Evolutionary conservation across 2,113 vertebrate genomes (phyloP).

Genomic region (Pardalotus punctatus): DNA sequence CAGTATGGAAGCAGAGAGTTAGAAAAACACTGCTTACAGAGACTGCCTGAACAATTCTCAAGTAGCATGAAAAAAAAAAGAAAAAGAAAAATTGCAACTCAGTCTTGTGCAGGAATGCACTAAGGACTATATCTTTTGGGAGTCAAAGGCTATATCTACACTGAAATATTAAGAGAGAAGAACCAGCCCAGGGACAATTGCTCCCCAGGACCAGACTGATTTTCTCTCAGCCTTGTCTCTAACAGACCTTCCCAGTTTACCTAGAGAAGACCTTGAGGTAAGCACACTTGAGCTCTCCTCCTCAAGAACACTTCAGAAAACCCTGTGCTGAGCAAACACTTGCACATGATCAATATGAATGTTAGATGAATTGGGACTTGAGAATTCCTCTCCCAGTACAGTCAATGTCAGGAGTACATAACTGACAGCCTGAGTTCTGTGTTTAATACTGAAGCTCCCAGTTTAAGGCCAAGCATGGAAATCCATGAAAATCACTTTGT

Average conservation of each 20-base stretch:
- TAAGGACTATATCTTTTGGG: neutral
- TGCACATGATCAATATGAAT: neutral
- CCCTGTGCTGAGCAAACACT: neutral
- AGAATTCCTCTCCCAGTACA: neutral
- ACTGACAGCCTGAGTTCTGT: neutral
- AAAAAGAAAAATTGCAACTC: neutral
- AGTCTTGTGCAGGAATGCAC: neutral
- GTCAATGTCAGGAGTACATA: neutral
- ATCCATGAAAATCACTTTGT: neutral
- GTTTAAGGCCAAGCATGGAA: neutral
- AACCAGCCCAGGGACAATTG: neutral
- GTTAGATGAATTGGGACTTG: neutral
- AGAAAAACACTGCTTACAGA: neutral
- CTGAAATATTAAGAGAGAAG: neutral
- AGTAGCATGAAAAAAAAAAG: neutral
- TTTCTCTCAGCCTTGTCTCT: neutral
- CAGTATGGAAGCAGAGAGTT: neutral
- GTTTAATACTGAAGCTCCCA: neutral
- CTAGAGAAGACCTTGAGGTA: constrained; percentile 10
- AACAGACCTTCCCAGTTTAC: neutral
- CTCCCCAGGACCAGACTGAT: neutral
- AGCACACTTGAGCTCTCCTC: neutral
- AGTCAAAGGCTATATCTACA: neutral
- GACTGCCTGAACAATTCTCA: neutral
- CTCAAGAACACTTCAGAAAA: constrained; percentile 33